Base-by-base conservation (phyloP, 2,888 invertebrate genomes). In the Philereme transversata region DNA sequence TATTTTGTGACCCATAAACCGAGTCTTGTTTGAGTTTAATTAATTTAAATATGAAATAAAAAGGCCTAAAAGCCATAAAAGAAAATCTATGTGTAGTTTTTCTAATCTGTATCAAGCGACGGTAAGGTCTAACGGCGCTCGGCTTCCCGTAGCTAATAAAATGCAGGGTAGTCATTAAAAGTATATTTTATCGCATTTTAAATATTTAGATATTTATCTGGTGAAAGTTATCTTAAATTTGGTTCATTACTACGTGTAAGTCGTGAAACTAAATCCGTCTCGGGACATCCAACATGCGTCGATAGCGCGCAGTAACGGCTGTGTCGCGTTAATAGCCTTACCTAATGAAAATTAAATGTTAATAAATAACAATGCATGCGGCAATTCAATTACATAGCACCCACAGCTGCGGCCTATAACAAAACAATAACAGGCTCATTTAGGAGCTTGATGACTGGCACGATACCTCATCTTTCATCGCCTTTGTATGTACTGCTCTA, bases 161-260 rank as follows among this genome's bases (percentile, higher is more conserved):
- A 83, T 84, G 82, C 82, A 78, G 85, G 81, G 81, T 83, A 81
- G 79, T 75, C 90, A 86, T 92, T 90, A 91, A 91, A 87, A 88
- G 79, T 83, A 87, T 90, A 88, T 86, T 90, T 91, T 90, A 91
- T 91, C 85, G 84, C 77, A 77, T 89, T 91, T 90, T 87, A 89
- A 89, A 90, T 88, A 90, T 87, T 87, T 84, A 88, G 89, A 91
- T 90, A 89, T 81, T 83, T 80, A 90, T 91, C 89, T 86, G 83
- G 88, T 79, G 90, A 90, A 90, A 91, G 90, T 88, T 83, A 84
- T 82, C 79, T 84, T 82, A 78, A 80, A 84, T 86, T 86, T 78
- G 75, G 84, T 86, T 88, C 86, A 84, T 90, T 88, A 90, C 83
- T 70, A 64, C 67, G 60, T 64, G 67, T 65, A 67, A 67, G 74